These are phyloP conservation scores for Eretmochelys imbricata DNA, from an alignment of 2,113 vertebrate species.

Conservation along the genomic window DNA sequence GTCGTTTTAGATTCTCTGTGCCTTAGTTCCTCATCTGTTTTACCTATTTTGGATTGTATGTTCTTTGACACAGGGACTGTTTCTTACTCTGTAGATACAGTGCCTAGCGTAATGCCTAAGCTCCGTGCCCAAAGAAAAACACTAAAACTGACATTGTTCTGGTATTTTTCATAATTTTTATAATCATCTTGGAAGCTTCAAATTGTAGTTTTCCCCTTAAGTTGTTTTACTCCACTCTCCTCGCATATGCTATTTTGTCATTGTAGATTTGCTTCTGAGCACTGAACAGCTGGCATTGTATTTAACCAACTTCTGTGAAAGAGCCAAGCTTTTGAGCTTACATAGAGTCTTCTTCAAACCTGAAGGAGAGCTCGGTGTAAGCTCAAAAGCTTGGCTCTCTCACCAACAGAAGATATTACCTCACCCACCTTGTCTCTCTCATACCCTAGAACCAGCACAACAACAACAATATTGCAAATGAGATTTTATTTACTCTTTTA, in stretches of 20 bases:
- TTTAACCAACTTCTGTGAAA: not conserved
- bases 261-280: not conserved
- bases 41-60: not conserved
- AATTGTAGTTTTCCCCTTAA: not conserved
- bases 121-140: not conserved
- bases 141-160: not conserved
- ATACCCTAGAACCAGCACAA: too few species aligned
- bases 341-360: too few species aligned
- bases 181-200: not conserved
- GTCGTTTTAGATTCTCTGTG: not conserved
- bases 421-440: too few species aligned
- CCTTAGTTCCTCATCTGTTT: not conserved
- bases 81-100: not conserved
- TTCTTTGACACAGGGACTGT: not conserved
- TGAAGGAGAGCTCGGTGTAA: too few species aligned
- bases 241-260: not conserved
- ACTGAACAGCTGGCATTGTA: not conserved
- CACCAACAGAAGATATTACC: too few species aligned
- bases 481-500: not conserved
- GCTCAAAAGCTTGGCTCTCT: too few species aligned
- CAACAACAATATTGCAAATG: not conserved
- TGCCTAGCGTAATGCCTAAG: not conserved
- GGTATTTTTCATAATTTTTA: not conserved
- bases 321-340: too few species aligned
- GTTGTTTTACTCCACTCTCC: not conserved